Base-by-base conservation (phyloP, 2,888 invertebrate species). In the Tenthredo distinguenda region DNA sequence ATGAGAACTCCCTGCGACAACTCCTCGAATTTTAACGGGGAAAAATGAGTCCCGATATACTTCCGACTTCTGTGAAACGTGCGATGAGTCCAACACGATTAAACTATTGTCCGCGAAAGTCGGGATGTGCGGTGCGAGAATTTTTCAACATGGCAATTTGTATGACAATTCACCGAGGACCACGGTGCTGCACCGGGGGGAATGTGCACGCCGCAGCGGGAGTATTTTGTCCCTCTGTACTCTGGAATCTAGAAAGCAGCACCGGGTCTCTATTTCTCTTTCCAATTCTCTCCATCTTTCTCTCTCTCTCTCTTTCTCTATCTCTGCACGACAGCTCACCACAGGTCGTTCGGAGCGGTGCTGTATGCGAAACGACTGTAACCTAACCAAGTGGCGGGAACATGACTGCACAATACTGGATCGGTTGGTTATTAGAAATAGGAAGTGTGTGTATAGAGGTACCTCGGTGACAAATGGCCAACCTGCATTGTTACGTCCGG, bases 391-490 rank as follows among this genome's bases (percentile, higher is more conserved):
- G 85, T 84, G 72, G 85, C 86, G 79, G 50, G 82, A 85, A 84
- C 87, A 87, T 85, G 86, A 85, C 82, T 85, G 86, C 68, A 83
- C 83, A 83, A 83, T 84, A 85, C 83, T 84, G 86, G 83, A 85
- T 85, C 88, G 88, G 90, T 90, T 88, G 90, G 90, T 91, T 92
- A 92, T 92, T 92, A 92, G 91, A 91, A 92, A 90, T 91, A 92
- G 92, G 92, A 93, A 92, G 93, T 92, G 91, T 77, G 62, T 81
- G 79, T 62, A 62, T 62, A 40, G 79, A 58, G 50, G 77, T 81
- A 65, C 91, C 92, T 92, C 91, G 91, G 91, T 93, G 93, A 93
- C 93, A 93, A 93, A 93, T 93, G 92, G 92, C 91, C 88, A 90
- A 89, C 91, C 91, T 92, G 89, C 91, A 93, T 93, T 93, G 93